Base-by-base conservation (phyloP, 1,140 invertebrate genomes). In the Anastrepha ludens region DNA sequence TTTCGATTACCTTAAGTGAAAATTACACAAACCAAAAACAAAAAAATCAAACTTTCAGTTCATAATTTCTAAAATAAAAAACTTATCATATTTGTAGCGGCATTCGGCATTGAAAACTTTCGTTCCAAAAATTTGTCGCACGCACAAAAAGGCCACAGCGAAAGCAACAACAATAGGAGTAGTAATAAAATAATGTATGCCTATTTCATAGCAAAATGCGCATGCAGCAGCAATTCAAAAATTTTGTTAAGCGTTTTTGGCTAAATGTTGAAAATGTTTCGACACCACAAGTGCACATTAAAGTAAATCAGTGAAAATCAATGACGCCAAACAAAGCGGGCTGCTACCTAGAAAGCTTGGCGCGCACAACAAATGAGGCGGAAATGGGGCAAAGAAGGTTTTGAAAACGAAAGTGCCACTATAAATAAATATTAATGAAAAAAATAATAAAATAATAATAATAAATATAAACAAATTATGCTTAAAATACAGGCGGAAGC, bases 351-450 rank as follows among this genome's bases (percentile, higher is more conserved):
- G 13, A 44, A 81, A 81, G 47, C 47, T 44, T 55, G 74, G 47
- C 74, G 15, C 9, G 44, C 74, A 81, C 29, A 81, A 2, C 8
- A 20, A 20, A 81, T 58, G 44, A 81, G 47, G 47, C 17, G 44
- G 29, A 29, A 29, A 29, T 29, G 29, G 29, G 29, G 41, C 13
- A 44, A 74, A 55, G 50, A 55, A 65, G 5, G n/a, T n/a, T 55
- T 81, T 55, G 47, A 81, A 81, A 81, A 81, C 17, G 74, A 81
- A 81, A 81, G 74, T 81, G 47, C 55, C 47, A 47, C 47, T 58
- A 20, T 2, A 20, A 55, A 58, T 55, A 20, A 8, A 8, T 55
- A 55, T 55, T 55, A 55, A 0, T 55, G 2, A 11, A 55, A 55
- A 11, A 55, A 55, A 2, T 55, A 55, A 55, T 2, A 55, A 2